Conservation (phyloP, 2,113 vertebrate species). For the Pseudopodoces humilis region DNA sequence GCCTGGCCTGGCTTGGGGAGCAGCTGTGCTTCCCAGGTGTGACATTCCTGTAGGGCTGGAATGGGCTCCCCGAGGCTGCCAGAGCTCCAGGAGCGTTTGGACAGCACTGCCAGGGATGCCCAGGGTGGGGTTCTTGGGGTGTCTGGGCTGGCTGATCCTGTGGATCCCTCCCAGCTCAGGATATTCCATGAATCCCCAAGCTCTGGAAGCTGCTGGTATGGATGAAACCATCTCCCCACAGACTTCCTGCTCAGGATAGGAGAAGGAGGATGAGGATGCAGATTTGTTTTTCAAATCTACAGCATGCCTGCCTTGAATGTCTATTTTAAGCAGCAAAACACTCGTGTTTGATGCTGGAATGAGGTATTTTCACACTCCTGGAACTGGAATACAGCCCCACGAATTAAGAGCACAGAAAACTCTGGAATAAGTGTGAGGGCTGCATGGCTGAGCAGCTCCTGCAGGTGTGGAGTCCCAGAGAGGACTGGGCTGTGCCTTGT, state of each 20-base stretch:
- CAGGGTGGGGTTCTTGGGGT: background rate
- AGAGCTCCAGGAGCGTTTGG: background rate
- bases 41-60: background rate
- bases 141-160: background rate
- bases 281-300: background rate
- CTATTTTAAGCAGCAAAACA: background rate
- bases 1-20: background rate
- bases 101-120: background rate
- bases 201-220: background rate
- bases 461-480: background rate
- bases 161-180: background rate
- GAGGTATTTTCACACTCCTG: background rate
- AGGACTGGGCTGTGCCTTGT: background rate
- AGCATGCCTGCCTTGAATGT: background rate
- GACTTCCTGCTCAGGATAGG: background rate
- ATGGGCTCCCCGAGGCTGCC: background rate
- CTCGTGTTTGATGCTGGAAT: background rate
- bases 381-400: background rate
- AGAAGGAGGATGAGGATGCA: background rate
- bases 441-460: background rate
- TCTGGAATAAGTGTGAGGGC: background rate
- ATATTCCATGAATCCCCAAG: background rate
- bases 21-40: rapidly evolving
- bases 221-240: background rate
- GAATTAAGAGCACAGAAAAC: background rate